Evolutionary conservation across 2,888 invertebrate species (phyloP).

Genomic region (Drosophila heteroneura): DNA sequence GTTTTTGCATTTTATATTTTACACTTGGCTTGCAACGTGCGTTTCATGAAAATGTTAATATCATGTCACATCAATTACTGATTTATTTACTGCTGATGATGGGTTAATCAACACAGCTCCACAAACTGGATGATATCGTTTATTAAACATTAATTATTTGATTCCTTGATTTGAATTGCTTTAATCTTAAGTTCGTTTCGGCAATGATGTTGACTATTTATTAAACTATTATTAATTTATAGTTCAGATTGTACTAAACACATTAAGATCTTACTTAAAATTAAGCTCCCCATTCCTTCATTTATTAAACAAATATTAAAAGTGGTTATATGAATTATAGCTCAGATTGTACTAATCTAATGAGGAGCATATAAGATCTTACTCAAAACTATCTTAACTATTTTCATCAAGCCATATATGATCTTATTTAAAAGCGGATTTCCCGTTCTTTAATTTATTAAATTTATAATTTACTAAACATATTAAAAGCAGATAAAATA

Average conservation of each 20-base stretch:
- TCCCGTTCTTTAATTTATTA: neutral
- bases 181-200: slow-evolving; percentile 3
- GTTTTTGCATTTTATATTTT: slow-evolving; percentile 41
- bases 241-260: neutral
- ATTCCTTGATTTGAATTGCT: neutral
- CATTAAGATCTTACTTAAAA: neutral
- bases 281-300: neutral
- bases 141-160: slow-evolving; percentile 1
- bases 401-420: neutral
- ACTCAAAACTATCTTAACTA: neutral
- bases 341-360: neutral
- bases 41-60: slow-evolving; percentile 30
- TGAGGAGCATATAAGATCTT: neutral
- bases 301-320: neutral
- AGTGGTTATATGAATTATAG: neutral
- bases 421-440: neutral
- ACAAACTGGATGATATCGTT: slow-evolving; percentile 14
- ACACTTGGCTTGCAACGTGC: slow-evolving; percentile 47
- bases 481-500: neutral
- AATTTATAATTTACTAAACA: neutral
- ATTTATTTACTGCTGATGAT: slow-evolving; percentile 12
- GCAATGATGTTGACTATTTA: slow-evolving; percentile 10
- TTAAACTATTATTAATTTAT: neutral
- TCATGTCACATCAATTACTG: slow-evolving; percentile 20
- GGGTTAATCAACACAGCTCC: slow-evolving; percentile 29